Percentiles rank a stretch among this genome's conserved stretches.
Evolutionary conservation across 64 coral and sea anemone species (phyloP).

Genomic region (Montipora foliosa): DNA sequence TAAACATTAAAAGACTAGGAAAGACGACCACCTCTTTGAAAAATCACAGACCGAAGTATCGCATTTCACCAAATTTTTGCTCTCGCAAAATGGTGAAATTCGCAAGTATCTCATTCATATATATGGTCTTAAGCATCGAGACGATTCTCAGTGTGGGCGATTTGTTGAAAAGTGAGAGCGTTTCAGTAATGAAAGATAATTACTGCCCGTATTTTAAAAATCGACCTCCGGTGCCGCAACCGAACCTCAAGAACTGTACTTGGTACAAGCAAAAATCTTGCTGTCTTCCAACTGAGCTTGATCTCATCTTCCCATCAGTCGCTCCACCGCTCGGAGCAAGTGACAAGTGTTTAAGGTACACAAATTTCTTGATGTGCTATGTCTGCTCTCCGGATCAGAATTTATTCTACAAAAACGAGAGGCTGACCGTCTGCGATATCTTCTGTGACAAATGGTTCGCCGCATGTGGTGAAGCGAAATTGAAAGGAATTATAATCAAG

Average conservation of each 20-base stretch:
- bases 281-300: slow-evolving; percentile 83
- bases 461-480: slow-evolving; percentile 74
- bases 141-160: background rate
- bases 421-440: slow-evolving; percentile 81
- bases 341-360: slow-evolving; percentile 60
- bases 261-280: slow-evolving; percentile 93
- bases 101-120: background rate
- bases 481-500: slow-evolving; percentile 84
- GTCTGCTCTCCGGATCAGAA: slow-evolving; percentile 92
- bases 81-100: background rate
- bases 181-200: slow-evolving; percentile 26
- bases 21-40: background rate
- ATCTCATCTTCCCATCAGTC: slow-evolving; percentile 74
- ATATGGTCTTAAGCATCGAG: background rate
- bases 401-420: slow-evolving; percentile 81
- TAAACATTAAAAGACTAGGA: slow-evolving; percentile 30
- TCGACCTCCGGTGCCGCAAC: slow-evolving; percentile 89
- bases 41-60: background rate
- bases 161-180: background rate
- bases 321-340: slow-evolving; percentile 77
- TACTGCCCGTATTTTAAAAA: slow-evolving; percentile 99
- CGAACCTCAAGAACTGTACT: slow-evolving; percentile 87
- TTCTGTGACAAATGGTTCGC: slow-evolving; percentile 83
- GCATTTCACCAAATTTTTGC: background rate
- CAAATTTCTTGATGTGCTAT: slow-evolving; percentile 91